These are phyloP conservation scores for Pomatostomus ruficeps DNA, from an alignment of 2,113 vertebrate genomes.

Conservation along the genomic window DNA sequence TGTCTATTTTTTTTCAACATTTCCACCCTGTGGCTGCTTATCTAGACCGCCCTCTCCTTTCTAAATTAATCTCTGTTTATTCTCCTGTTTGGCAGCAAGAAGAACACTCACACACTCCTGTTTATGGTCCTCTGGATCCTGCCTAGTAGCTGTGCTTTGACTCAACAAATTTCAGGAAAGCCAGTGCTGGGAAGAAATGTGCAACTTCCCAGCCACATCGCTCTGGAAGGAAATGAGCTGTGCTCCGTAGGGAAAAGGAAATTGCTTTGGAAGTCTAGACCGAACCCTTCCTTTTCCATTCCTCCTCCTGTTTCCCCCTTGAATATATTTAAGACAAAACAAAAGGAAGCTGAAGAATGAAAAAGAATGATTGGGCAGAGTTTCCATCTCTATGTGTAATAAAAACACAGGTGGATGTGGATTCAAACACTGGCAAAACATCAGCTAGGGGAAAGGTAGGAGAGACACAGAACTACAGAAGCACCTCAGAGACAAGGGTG, in stretches of 20 bases:
- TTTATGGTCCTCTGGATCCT: background rate
- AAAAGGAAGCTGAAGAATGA: conserved; percentile 18
- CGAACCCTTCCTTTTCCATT: conserved; percentile 37
- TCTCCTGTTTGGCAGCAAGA: background rate
- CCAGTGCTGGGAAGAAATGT: conserved; percentile 2
- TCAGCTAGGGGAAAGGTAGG: background rate
- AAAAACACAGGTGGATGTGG: background rate
- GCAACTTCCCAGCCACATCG: background rate
- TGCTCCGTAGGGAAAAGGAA: conserved; percentile 56
- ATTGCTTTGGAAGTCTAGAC: conserved; percentile 60
- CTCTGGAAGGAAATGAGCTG: conserved; percentile 54
- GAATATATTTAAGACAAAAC: conserved; percentile 31
- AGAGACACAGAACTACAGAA: background rate
- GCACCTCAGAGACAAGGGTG: background rate
- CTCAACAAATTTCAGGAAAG: conserved; percentile 35
- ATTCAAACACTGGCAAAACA: background rate
- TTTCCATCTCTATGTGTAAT: background rate
- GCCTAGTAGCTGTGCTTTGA: conserved; percentile 29
- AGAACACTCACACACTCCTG: background rate
- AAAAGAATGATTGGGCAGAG: background rate
- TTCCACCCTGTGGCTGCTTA: conserved; percentile 16
- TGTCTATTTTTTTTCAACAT: background rate
- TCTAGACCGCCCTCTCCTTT: background rate
- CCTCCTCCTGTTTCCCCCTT: background rate
- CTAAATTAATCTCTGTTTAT: background rate